phyloP scores from a whole-genome alignment of 2,797 vertebrate genomes.

The Myoxocephalus aenaeus region DNA sequence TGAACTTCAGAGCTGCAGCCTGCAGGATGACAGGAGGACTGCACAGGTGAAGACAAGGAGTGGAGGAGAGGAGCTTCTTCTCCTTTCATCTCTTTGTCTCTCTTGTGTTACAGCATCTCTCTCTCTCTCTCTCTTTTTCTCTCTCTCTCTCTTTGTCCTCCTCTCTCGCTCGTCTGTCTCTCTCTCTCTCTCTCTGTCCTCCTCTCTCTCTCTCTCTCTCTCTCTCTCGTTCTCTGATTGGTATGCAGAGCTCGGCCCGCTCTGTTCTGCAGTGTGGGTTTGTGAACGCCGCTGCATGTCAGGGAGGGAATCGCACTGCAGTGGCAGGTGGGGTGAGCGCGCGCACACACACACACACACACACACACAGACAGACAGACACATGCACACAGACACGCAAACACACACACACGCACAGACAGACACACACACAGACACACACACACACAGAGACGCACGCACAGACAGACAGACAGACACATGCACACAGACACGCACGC shows the following conservation, averaged over 20 bases:
- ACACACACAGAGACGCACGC: background rate
- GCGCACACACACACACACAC: conserved; percentile 14
- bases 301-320: conserved; percentile 75
- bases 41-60: conserved; percentile 61
- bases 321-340: conserved; percentile 59
- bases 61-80: conserved; percentile 29
- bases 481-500: conserved; percentile 6
- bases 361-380: conserved; percentile 9
- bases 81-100: conserved; percentile 54
- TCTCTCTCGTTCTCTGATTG: conserved; percentile 67
- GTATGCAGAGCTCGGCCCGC: conserved; percentile 77
- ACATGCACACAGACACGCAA: conserved; percentile 11
- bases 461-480: conserved; percentile 14
- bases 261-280: conserved; percentile 85
- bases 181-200: background rate
- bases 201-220: background rate
- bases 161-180: background rate
- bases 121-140: background rate
- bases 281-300: conserved; percentile 77
- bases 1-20: conserved; percentile 61
- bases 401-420: conserved; percentile 12
- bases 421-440: background rate
- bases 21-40: conserved; percentile 56
- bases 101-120: conserved; percentile 13
- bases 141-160: background rate